Evolutionary conservation across 2,888 invertebrate species (phyloP).

Genomic region (Hyalella azteca): DNA sequence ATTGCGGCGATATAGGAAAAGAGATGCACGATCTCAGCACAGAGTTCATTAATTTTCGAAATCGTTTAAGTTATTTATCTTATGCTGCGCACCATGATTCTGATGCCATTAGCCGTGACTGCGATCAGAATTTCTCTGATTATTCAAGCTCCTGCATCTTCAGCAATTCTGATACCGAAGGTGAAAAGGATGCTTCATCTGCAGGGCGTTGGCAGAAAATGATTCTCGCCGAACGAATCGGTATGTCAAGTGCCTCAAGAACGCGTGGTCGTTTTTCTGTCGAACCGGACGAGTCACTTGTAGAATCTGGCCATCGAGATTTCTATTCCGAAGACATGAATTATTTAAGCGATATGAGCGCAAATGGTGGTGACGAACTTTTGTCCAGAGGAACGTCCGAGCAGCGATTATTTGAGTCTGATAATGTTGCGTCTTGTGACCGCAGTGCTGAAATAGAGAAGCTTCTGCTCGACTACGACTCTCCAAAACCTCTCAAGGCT

Average conservation of each 20-base stretch:
- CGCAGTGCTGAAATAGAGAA: slow-evolving; percentile 26
- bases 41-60: slow-evolving; percentile 9
- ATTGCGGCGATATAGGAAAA: slow-evolving; percentile 20
- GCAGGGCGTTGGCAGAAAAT: not conserved
- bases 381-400: not conserved
- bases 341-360: slow-evolving; percentile 10
- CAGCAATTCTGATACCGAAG: not conserved
- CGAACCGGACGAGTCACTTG: not conserved
- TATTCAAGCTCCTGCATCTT: not conserved
- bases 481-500: slow-evolving; percentile 27
- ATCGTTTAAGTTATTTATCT: not conserved
- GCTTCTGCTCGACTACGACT: slow-evolving; percentile 25
- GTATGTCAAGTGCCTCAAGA: not conserved
- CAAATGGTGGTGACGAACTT: not conserved
- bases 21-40: slow-evolving; percentile 11
- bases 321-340: slow-evolving; percentile 13
- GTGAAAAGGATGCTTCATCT: not conserved
- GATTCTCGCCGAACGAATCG: not conserved
- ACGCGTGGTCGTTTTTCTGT: not conserved
- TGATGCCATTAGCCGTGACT: not conserved
- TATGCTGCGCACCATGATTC: not conserved
- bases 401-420: not conserved
- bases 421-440: not conserved
- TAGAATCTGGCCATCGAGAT: not conserved
- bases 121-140: not conserved